Evolutionary conservation across 2,797 vertebrate genomes (phyloP).

Genomic region (Enteromius radiatus): DNA sequence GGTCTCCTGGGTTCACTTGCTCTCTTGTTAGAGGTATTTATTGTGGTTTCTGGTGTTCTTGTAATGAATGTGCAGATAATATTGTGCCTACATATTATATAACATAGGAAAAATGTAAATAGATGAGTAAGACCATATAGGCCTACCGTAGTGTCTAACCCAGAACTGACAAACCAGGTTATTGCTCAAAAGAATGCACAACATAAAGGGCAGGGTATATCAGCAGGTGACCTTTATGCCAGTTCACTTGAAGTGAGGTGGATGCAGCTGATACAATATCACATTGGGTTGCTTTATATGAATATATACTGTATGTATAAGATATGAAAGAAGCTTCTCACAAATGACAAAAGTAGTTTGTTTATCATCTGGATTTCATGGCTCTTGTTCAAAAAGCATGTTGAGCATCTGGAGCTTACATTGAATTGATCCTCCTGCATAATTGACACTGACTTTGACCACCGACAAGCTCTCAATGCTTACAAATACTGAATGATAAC

Average conservation of each 20-base stretch:
- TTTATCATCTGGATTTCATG: background rate
- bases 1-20: background rate
- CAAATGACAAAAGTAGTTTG: conserved; percentile 5
- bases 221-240: conserved; percentile 1
- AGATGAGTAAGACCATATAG: background rate
- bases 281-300: background rate
- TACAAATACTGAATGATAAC: too few relatives aligned
- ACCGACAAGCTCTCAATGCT: background rate
- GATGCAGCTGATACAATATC: background rate
- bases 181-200: background rate
- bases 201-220: conserved; percentile 5
- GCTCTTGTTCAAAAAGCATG: background rate
- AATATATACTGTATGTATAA: background rate
- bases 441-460: conserved; percentile 5
- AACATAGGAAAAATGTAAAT: background rate
- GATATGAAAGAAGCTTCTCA: background rate
- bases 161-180: background rate
- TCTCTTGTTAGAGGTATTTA: background rate
- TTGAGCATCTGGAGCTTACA: background rate
- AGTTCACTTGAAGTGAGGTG: background rate
- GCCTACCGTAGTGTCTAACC: background rate
- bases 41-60: background rate
- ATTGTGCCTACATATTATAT: background rate
- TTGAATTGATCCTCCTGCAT: conserved; percentile 3
- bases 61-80: background rate